phyloP scores from a whole-genome alignment of 2,888 invertebrate species.

The Cheilosia soror region DNA sequence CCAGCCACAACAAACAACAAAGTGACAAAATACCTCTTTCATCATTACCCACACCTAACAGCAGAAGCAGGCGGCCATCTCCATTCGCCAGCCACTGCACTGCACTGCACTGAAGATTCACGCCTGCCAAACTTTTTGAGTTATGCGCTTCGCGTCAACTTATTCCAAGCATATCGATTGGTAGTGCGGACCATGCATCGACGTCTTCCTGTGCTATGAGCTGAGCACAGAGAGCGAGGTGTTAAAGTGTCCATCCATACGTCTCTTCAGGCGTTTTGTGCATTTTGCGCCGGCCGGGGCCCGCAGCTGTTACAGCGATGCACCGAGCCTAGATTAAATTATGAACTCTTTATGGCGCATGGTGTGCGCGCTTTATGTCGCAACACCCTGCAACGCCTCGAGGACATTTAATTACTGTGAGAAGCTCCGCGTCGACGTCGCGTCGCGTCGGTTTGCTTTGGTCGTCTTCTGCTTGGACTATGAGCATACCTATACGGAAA shows the following conservation, averaged over 20 bases:
- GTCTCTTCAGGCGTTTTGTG: constrained; percentile 61
- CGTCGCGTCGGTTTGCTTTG: neutral
- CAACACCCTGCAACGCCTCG: constrained; percentile 63
- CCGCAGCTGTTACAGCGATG: constrained; percentile 45
- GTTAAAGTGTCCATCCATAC: constrained; percentile 68
- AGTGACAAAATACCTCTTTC: constrained; percentile 74
- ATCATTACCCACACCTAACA: constrained; percentile 70
- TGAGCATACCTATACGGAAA: constrained; percentile 13
- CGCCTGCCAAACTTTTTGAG: constrained; percentile 70
- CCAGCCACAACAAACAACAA: constrained; percentile 67
- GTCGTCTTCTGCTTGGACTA: constrained; percentile 30
- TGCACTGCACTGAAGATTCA: constrained; percentile 61
- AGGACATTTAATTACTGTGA: constrained; percentile 74
- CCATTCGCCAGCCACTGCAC: constrained; percentile 41
- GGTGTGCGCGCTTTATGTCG: constrained; percentile 56
- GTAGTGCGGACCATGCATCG: constrained; percentile 35
- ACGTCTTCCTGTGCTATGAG: constrained; percentile 56
- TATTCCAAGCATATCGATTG: constrained; percentile 71
- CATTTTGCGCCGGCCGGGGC: constrained; percentile 42
- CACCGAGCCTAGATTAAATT: constrained; percentile 70
- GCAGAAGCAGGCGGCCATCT: constrained; percentile 41
- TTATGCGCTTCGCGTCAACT: constrained; percentile 68
- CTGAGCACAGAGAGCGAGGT: constrained; percentile 45
- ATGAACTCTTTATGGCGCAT: constrained; percentile 64
- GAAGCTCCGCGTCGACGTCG: constrained; percentile 41